Conservation (phyloP, 2,113 vertebrate genomes). For the Polypterus senegalus region DNA sequence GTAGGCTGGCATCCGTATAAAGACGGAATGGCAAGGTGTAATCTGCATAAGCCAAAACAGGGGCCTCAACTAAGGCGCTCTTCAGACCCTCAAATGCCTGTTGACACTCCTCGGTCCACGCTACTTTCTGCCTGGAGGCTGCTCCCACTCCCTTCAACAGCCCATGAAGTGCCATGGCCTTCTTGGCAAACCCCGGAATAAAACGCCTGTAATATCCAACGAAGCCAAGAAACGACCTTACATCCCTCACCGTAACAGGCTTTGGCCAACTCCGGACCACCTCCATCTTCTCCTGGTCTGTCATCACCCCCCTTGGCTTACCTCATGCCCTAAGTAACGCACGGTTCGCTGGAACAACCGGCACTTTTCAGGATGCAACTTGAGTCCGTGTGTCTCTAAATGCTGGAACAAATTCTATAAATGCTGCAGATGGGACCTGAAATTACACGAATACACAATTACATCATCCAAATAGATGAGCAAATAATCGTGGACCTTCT, state of each 20-base stretch:
- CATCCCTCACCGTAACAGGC: not conserved
- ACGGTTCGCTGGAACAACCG: not conserved
- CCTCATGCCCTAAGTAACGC: not conserved
- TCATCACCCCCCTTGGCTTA: not conserved
- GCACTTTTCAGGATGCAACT: slow-evolving; percentile 5
- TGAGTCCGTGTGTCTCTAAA: not conserved
- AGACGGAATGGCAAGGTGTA: not conserved
- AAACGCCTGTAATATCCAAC: not conserved
- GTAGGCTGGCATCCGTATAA: not conserved
- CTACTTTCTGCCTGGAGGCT: not conserved
- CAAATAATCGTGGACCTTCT: too few species aligned
- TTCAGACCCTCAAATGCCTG: not conserved
- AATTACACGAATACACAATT: slow-evolving; percentile 1
- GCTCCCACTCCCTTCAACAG: not conserved
- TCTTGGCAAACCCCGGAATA: not conserved
- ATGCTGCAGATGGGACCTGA: not conserved
- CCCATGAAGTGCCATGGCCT: not conserved
- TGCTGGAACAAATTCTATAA: not conserved
- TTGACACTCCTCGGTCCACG: not conserved
- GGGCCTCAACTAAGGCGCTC: not conserved
- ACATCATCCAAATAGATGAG: not conserved
- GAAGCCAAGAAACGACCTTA: slow-evolving; percentile 1
- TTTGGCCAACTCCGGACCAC: not conserved
- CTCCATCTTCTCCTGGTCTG: not conserved
- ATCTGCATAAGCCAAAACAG: not conserved